Percentiles rank a stretch among this genome's conserved stretches.
Evolutionary conservation across 2,888 invertebrate genomes (phyloP).

Genomic region (Ophion slaviceki): DNA sequence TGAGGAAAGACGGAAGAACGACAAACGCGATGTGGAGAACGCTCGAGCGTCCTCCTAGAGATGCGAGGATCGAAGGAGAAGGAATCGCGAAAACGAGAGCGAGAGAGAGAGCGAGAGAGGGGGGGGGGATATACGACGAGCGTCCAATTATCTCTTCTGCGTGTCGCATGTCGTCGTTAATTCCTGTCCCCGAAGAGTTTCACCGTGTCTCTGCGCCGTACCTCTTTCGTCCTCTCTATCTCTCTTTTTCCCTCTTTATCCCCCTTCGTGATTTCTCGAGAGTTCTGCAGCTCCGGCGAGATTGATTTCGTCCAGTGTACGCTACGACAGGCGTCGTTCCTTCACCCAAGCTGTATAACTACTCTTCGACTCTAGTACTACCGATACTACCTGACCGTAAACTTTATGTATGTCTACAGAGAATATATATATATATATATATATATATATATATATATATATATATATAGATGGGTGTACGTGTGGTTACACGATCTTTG

Average conservation of each 20-base stretch:
- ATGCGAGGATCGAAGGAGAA: constrained; percentile 4
- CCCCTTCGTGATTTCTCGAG: constrained; percentile 35
- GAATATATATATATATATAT: background rate
- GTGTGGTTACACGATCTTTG: constrained; percentile 50
- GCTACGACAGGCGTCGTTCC: constrained; percentile 68
- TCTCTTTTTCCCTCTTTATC: constrained; percentile 30
- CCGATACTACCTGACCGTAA: constrained; percentile 38
- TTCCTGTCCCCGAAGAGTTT: constrained; percentile 69
- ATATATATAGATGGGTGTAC: background rate
- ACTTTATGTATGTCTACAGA: background rate
- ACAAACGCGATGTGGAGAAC: constrained; percentile 12
- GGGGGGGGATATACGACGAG: constrained; percentile 61
- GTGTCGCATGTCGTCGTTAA: constrained; percentile 75
- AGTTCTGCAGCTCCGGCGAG: constrained; percentile 59
- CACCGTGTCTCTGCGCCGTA: constrained; percentile 46
- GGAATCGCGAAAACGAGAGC: constrained; percentile 10
- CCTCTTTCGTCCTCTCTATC: constrained; percentile 21
- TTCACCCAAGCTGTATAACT: constrained; percentile 55
- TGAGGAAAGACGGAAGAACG: constrained; percentile 22
- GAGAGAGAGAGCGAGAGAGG: constrained; percentile 11
- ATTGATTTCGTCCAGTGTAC: constrained; percentile 67
- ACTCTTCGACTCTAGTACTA: constrained; percentile 51
- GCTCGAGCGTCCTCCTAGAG: background rate
- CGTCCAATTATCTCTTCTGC: constrained; percentile 76
- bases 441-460: background rate